phyloP scores from a whole-genome alignment of 2,888 invertebrate species.

The Calliopum simillimum region DNA sequence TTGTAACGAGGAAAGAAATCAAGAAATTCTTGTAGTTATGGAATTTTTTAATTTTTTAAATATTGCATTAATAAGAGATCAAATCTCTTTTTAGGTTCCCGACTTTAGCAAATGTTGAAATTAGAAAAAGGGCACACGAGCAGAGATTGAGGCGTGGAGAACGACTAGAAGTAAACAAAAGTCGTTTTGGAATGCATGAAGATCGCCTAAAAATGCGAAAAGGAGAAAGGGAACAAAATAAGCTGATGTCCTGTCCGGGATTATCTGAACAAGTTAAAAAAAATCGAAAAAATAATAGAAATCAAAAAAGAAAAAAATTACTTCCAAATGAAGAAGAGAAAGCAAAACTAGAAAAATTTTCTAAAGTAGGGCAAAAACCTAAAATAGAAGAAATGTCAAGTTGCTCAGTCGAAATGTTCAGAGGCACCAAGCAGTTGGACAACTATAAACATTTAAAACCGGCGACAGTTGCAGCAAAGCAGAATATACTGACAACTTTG shows the following conservation, averaged over 20 bases:
- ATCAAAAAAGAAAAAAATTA: conserved; percentile 27
- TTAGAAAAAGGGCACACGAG: conserved; percentile 72
- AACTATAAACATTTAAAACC: conserved; percentile 52
- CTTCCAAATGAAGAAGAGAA: conserved; percentile 7
- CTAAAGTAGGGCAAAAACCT: background rate
- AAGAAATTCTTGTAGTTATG: background rate
- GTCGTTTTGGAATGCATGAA: conserved; percentile 66
- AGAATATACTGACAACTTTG: conserved; percentile 54
- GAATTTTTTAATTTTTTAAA: background rate
- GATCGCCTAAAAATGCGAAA: conserved; percentile 54
- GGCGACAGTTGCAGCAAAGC: conserved; percentile 32
- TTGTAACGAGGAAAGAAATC: background rate
- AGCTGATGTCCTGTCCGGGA: too few relatives aligned
- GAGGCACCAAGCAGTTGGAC: conserved; percentile 53
- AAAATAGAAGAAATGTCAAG: background rate
- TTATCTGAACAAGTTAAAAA: conserved; percentile 14
- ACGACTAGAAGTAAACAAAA: conserved; percentile 70
- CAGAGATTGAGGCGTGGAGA: conserved; percentile 83
- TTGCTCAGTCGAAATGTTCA: conserved; percentile 48
- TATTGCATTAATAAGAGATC: background rate
- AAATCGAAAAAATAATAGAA: conserved; percentile 28
- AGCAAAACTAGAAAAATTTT: background rate
- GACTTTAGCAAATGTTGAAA: conserved; percentile 76
- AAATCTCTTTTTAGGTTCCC: conserved; percentile 70
- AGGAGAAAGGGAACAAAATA: background rate